phyloP scores from a whole-genome alignment of 1,140 invertebrate genomes.

The Drosophila teissieri region DNA sequence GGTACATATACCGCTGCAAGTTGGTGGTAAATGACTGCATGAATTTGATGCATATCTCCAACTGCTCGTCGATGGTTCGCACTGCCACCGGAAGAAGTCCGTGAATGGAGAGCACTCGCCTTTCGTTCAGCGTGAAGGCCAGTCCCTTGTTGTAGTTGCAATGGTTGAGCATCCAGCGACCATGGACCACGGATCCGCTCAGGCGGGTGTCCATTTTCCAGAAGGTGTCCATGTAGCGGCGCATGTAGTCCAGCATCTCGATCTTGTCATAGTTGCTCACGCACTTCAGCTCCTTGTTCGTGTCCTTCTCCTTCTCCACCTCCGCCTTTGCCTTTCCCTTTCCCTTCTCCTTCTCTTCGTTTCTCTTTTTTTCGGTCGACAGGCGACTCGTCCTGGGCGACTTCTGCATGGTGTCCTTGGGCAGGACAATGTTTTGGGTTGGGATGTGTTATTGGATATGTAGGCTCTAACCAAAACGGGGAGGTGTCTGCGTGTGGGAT shows the following conservation, averaged over 20 bases:
- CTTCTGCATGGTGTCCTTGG: conserved; percentile 9
- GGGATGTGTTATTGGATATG: background rate
- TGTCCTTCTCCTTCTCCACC: background rate
- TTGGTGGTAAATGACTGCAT: conserved; percentile 90
- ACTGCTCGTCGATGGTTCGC: conserved; percentile 93
- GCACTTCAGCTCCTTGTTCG: conserved; percentile 11
- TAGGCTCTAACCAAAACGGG: conserved; percentile 3
- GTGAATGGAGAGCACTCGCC: conserved; percentile 93
- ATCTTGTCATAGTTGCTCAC: background rate
- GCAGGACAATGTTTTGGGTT: background rate
- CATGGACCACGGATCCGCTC: background rate
- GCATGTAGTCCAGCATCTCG: conserved; percentile 12
- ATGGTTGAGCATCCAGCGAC: background rate
- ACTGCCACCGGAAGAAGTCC: conserved; percentile 92
- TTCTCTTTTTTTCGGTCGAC: background rate
- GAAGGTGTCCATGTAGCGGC: conserved; percentile 32
- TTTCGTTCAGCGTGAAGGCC: conserved; percentile 93
- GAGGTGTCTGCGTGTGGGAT: background rate
- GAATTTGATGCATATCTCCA: conserved; percentile 89
- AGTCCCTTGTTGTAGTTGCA: conserved; percentile 87
- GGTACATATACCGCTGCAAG: conserved; percentile 93
- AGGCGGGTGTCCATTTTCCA: conserved; percentile 22
- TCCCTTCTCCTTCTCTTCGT: background rate
- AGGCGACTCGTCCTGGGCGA: background rate
- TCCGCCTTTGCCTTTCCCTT: background rate